Percentiles rank a stretch among this genome's conserved stretches.
Conservation (phyloP, 2,888 invertebrate species). For the Galeruca laticollis region DNA sequence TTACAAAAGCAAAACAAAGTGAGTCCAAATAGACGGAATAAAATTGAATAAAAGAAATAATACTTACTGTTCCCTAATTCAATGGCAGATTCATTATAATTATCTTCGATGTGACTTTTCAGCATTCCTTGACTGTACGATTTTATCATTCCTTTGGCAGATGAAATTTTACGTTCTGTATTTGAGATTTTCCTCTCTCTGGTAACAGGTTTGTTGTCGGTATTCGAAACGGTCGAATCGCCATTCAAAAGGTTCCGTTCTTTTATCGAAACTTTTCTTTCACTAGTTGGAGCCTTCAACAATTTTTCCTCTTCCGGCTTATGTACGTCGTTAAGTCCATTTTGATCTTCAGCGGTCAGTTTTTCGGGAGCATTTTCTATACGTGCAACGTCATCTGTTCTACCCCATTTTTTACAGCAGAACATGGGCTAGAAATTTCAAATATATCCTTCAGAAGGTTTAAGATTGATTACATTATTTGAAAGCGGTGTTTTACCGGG, state of each 20-base stretch:
- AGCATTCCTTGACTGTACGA: slow-evolving; percentile 13
- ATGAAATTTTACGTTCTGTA: slow-evolving; percentile 14
- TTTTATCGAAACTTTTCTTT: slow-evolving; percentile 16
- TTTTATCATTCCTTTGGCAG: slow-evolving; percentile 14
- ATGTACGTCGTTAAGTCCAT: not conserved
- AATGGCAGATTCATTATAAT: slow-evolving; percentile 44
- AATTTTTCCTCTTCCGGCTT: slow-evolving; percentile 33
- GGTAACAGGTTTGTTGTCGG: not conserved
- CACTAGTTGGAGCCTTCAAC: slow-evolving; percentile 6
- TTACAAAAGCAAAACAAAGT: too few relatives aligned
- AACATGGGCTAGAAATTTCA: slow-evolving; percentile 49
- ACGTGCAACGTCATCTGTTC: not conserved
- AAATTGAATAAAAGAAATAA: too few relatives aligned
- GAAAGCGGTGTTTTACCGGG: too few relatives aligned
- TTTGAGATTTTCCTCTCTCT: slow-evolving; percentile 30
- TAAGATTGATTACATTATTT: too few relatives aligned
- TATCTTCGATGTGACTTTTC: slow-evolving; percentile 34
- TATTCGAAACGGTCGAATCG: not conserved
- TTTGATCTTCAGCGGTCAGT: slow-evolving; percentile 6
- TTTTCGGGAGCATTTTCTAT: slow-evolving; percentile 23
- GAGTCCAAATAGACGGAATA: too few relatives aligned
- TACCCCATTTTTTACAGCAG: slow-evolving; percentile 47
- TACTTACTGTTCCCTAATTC: slow-evolving; percentile 45
- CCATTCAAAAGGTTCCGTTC: slow-evolving; percentile 1
- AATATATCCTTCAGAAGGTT: slow-evolving; percentile 18